Base-by-base conservation (phyloP, 1,140 invertebrate species). In the Lepidurus packardi region DNA sequence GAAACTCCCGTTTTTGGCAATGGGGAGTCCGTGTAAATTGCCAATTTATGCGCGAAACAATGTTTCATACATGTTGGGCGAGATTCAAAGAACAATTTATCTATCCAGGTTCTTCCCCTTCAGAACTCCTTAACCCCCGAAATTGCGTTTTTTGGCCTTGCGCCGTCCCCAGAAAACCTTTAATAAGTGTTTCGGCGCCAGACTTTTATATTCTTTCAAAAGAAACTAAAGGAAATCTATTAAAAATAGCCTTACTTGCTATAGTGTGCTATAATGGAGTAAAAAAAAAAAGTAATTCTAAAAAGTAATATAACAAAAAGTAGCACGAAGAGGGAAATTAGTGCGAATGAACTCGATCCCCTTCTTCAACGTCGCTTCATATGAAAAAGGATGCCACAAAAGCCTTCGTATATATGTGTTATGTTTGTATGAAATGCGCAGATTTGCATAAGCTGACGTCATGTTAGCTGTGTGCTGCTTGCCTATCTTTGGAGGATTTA, bases 361-460 rank as follows among this genome's bases (percentile, higher is more conserved):
- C 53, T 21, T 47, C 1, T 47, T 47, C 45, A 11, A 7, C 53
- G 16, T 65, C 53, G 7, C 21, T 65, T 65, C 53, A 65, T 21
- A 9, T 65, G 53, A 65, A 65, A 65, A 21, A 65, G 53, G n/a
- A 65, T 65, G 34, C 34, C 53, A n/a, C 53, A 21, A 65, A 65
- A 65, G 13, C 53, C 53, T 65, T 16, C 53, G 13, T 16, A 65
- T 65, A n/a, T 65, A 65, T 65, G 13, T 21, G 53, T 65, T 65
- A 65, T 21, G 53, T 21, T 65, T 65, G 53, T 65, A 11, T 21
- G 53, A 16, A 34, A 65, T 7, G 53, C 53, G 21, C 16, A 65
- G 53, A 65, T 65, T 65, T 65, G 53, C 53, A 65, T 65, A 65
- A 65, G 53, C n/a, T 65, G 53, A 65, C 53, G 53, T 65, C 53